phyloP scores from a whole-genome alignment of 1,140 invertebrate genomes.

The Vanessa atalanta region DNA sequence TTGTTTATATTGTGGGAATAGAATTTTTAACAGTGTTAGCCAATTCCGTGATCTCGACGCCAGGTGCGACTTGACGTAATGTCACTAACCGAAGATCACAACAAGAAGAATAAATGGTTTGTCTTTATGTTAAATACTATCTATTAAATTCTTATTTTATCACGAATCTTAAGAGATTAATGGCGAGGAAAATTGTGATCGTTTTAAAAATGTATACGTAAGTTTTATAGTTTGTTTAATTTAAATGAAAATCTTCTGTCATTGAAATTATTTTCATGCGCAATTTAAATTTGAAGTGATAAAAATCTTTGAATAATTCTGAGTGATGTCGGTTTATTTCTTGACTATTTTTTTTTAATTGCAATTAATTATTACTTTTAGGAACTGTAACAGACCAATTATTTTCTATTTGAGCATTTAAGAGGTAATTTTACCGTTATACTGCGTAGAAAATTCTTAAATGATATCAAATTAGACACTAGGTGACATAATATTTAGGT shows the following conservation, averaged over 20 bases:
- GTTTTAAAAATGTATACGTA: neutral
- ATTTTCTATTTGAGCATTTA: too few species aligned
- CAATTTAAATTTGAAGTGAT: neutral
- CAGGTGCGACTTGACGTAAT: neutral
- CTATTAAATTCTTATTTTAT: neutral
- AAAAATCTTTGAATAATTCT: neutral
- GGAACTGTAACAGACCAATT: too few species aligned
- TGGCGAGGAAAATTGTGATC: neutral
- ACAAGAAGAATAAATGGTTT: constrained; percentile 1
- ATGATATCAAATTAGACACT: too few species aligned
- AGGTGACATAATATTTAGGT: too few species aligned
- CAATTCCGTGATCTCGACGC: neutral
- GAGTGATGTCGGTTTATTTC: neutral
- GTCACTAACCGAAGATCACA: neutral
- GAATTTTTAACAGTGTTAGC: neutral
- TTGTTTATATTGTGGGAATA: constrained; percentile 10
- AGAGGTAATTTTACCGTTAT: neutral
- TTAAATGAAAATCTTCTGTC: neutral
- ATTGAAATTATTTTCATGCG: neutral
- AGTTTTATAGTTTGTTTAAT: constrained; percentile 2
- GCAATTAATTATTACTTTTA: too few species aligned
- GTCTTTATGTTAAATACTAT: neutral
- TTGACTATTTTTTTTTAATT: too few species aligned
- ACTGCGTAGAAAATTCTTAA: neutral
- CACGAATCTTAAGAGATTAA: neutral